Evolutionary conservation across 2,888 invertebrate species (phyloP).

Genomic region (Monopis laevigella): DNA sequence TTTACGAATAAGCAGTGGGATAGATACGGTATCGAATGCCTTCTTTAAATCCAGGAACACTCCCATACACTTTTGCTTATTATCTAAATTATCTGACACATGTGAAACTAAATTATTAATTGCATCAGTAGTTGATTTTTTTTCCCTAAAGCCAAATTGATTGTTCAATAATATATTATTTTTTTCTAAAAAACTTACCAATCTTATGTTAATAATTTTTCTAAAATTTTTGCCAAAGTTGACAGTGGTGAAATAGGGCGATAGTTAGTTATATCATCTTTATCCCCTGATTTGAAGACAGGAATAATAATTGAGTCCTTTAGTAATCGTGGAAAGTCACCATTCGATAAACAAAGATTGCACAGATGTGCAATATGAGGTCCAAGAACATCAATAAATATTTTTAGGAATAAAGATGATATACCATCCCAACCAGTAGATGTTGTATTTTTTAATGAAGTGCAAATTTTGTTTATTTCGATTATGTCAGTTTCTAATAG

Average conservation of each 20-base stretch:
- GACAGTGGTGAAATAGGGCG: background rate
- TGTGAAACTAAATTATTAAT: background rate
- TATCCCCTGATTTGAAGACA: background rate
- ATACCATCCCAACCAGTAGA: background rate
- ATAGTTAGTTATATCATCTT: background rate
- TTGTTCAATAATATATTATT: background rate
- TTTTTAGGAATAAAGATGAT: background rate
- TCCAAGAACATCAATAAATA: background rate
- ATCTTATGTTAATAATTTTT: background rate
- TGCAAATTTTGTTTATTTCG: background rate
- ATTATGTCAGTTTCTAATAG: background rate
- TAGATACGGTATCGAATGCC: slow-evolving; percentile 13
- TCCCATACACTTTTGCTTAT: background rate
- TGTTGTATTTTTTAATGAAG: background rate
- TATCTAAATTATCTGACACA: background rate
- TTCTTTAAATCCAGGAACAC: background rate
- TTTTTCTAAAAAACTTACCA: background rate
- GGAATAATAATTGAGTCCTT: background rate
- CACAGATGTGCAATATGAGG: background rate
- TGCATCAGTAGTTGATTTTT: background rate
- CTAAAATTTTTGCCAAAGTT: background rate
- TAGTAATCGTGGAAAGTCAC: background rate
- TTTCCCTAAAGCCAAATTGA: background rate
- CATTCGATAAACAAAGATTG: background rate
- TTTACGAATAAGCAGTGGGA: slow-evolving; percentile 9